These are phyloP conservation scores for Sicus ferrugineus DNA, from an alignment of 2,888 invertebrate species.

Conservation along the genomic window DNA sequence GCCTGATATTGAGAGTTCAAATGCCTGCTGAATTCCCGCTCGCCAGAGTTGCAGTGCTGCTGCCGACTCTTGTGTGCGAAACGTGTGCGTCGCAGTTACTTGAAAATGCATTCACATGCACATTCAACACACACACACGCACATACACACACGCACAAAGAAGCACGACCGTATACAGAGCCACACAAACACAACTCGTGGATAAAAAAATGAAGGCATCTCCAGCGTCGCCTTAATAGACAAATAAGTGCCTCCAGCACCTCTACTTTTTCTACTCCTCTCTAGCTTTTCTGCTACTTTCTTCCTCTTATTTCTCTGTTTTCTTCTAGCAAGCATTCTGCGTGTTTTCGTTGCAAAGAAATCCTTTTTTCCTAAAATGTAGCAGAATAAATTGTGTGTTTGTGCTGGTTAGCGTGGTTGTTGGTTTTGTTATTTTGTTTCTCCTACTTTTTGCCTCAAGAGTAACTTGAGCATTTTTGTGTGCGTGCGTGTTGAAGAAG, in stretches of 20 bases:
- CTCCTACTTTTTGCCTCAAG: no score
- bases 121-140: not conserved
- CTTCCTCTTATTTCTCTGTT: not conserved
- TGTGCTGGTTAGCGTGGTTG: no score
- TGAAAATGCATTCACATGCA: not conserved
- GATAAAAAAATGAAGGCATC: not conserved
- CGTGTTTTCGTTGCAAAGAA: no score
- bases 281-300: no score
- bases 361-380: no score
- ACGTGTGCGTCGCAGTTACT: not conserved
- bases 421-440: not conserved
- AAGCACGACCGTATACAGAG: not conserved
- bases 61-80: not conserved
- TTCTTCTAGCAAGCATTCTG: no score
- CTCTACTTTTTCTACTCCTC: not conserved
- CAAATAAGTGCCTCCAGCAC: not conserved
- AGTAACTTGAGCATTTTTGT: no score
- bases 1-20: no score
- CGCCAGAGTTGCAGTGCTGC: not conserved
- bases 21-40: not conserved
- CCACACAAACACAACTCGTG: not conserved
- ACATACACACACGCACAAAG: not conserved
- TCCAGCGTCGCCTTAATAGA: not conserved
- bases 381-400: no score
- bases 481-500: no score